phyloP scores from a whole-genome alignment of 2,888 invertebrate genomes.

The Caenorhabditis becei region DNA sequence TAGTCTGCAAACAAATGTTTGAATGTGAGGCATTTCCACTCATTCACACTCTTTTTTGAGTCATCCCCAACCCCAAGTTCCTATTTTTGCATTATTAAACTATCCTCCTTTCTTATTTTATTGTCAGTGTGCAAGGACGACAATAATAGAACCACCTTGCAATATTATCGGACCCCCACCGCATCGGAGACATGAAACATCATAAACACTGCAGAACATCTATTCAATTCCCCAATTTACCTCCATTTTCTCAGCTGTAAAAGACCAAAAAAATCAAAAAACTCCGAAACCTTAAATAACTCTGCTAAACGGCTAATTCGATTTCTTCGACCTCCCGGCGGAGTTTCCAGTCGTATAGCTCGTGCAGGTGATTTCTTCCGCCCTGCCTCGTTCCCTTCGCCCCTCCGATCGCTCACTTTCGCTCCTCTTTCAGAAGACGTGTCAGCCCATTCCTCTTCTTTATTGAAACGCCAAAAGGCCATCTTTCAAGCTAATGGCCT shows the following conservation, averaged over 20 bases:
- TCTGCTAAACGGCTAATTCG: neutral
- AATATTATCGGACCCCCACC: neutral
- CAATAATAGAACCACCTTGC: constrained; percentile 3
- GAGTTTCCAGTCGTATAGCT: constrained; percentile 9
- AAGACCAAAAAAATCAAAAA: neutral
- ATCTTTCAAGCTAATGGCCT: constrained; percentile 47
- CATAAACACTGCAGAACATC: neutral
- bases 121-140: neutral
- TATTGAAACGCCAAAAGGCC: constrained; percentile 34
- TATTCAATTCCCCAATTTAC: neutral
- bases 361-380: constrained; percentile 15
- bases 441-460: constrained; percentile 26
- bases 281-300: neutral
- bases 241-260: neutral
- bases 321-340: constrained; percentile 3
- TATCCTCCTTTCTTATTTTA: neutral
- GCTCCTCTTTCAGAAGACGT: constrained; percentile 34
- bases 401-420: constrained; percentile 9
- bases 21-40: neutral
- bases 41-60: constrained; percentile 6
- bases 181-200: neutral
- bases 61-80: constrained; percentile 2
- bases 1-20: constrained; percentile 11
- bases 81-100: constrained; percentile 2
- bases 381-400: constrained; percentile 9